Evolutionary conservation across 2,797 vertebrate species (phyloP).

Genomic region (Pangasius larnaudii): DNA sequence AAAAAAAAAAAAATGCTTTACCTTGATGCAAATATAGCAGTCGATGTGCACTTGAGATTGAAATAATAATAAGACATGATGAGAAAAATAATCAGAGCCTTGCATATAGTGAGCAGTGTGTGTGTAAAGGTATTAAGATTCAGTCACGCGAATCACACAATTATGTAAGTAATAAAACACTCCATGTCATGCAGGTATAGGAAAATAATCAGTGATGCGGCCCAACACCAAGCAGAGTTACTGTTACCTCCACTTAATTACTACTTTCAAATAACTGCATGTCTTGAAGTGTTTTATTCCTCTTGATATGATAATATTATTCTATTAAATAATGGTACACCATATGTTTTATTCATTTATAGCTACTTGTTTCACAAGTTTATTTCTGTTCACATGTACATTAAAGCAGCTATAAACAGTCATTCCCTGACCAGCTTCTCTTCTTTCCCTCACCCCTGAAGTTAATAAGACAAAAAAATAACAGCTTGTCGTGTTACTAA

Average conservation of each 20-base stretch:
- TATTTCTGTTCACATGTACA: background rate
- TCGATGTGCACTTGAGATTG: conserved; percentile 39
- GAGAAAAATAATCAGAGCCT: background rate
- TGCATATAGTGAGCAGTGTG: background rate
- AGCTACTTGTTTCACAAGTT: too few relatives aligned
- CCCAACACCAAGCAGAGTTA: background rate
- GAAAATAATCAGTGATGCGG: conserved; percentile 20
- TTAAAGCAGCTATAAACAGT: background rate
- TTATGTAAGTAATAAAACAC: background rate
- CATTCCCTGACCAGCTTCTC: background rate
- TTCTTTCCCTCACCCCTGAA: background rate
- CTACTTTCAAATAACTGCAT: background rate
- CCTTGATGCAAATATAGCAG: conserved; percentile 37
- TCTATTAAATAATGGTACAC: background rate
- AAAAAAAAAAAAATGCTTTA: background rate
- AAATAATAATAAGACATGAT: conserved; percentile 37
- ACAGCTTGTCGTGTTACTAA: background rate
- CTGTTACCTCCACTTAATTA: background rate
- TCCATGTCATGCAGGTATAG: background rate
- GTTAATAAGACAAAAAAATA: too few relatives aligned
- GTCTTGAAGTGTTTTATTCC: background rate
- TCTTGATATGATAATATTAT: background rate
- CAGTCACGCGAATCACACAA: conserved; percentile 12
- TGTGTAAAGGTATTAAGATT: conserved; percentile 10
- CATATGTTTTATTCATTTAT: background rate